Conservation (phyloP, 35 echinoderm and acorn worm genomes). For the Chiridota heheva region DNA sequence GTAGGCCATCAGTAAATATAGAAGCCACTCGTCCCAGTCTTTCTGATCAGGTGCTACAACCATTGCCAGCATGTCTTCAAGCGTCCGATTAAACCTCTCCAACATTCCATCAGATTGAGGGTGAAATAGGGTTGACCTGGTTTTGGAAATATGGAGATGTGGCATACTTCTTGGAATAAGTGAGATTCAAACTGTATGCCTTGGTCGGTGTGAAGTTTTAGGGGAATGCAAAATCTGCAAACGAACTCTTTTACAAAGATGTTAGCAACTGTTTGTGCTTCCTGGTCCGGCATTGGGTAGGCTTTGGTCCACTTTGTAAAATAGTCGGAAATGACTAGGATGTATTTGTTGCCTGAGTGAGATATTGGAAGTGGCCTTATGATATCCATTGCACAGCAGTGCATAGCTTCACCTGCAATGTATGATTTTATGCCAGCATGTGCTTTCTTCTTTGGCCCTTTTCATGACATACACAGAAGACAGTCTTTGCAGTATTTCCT, state of each 20-base stretch:
- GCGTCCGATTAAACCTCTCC: not conserved
- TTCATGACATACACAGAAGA: constrained; percentile 5
- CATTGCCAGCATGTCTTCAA: not conserved
- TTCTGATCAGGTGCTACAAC: not conserved
- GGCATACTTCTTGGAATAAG: constrained; percentile 43
- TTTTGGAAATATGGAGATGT: constrained; percentile 32
- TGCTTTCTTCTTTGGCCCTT: constrained; percentile 20
- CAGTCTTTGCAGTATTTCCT: constrained; percentile 7
- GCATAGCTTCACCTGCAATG: constrained; percentile 23
- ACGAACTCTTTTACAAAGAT: constrained; percentile 32
- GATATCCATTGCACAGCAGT: constrained; percentile 29
- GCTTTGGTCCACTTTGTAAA: constrained; percentile 42
- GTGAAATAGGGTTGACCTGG: constrained; percentile 32
- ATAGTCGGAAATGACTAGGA: constrained; percentile 33
- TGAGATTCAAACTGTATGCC: constrained; percentile 51
- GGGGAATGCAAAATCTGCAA: constrained; percentile 30
- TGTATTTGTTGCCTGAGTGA: constrained; percentile 32
- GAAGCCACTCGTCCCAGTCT: constrained; percentile 14
- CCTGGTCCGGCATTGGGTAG: constrained; percentile 24
- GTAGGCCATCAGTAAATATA: not conserved
- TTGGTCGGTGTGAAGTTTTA: constrained; percentile 34
- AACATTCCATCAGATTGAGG: not conserved
- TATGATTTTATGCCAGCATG: constrained; percentile 14
- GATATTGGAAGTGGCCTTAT: constrained; percentile 12
- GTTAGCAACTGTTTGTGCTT: constrained; percentile 50